Base-by-base conservation (phyloP, 2,888 invertebrate species). In the Zhuqinia jingwanae region DNA sequence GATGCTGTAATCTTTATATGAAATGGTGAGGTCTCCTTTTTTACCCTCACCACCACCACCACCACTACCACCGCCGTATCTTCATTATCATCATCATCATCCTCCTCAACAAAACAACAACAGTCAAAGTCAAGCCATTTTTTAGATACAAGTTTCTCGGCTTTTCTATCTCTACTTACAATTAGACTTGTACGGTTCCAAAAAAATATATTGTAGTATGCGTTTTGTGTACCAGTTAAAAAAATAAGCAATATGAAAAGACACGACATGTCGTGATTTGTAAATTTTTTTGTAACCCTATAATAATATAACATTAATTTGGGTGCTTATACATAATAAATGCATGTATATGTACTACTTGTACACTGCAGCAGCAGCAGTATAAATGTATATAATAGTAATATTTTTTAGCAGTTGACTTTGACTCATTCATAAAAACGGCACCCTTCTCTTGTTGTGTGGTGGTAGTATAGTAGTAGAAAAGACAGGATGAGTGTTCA, bases 1-100 rank as follows among this genome's bases (percentile, higher is more conserved):
- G 53, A 20, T 80, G 70, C 68, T 68, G 20, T 42, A 70, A n/a
- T 56, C 80, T 80, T 80, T 70, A 80, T 80, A 80, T 25, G 30
- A 68, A 70, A 80, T 47, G 15, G 27, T 80, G 53, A 56, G 70
- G 36, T 47, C 47, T 47, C 65, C 15, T 76, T 58, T 58, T 56
- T 20, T 13, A 53, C 27, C 27, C 30, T 17, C 13, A 25, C 15
- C 10, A 20, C 15, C 22, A 47, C 13, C 73, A 73, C 25, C 42
- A 13, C 17, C 13, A 10, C 17, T 17, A 6, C 17, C 56, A 17
- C n/a, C n/a, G n/a, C n/a, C n/a, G n/a, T n/a, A n/a, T 56, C n/a
- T 8, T 56, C 56, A 56, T 56, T 15, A 11, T 15, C 36, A 75
- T 27, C 53, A 75, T 58, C 47, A n/a, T 17, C 68, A 20, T 73